Percentiles rank a stretch among this genome's conserved stretches.
Conservation (phyloP, 1,140 invertebrate genomes). For the Idris sp. region DNA sequence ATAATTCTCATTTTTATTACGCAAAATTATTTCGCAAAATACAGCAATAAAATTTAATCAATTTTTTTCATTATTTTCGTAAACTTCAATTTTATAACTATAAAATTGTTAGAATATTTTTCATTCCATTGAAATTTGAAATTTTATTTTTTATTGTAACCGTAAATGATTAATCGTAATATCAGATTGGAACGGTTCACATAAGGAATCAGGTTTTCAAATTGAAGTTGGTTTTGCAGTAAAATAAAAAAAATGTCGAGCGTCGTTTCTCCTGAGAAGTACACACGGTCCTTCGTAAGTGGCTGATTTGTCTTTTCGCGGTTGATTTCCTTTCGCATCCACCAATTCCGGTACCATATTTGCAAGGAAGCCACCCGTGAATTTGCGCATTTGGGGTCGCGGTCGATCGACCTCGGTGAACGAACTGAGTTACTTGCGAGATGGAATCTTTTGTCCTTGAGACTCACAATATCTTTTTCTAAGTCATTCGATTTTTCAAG, state of each 20-base stretch:
- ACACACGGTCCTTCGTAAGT: slow-evolving; percentile 38
- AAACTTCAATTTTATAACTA: too few species aligned
- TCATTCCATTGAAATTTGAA: too few species aligned
- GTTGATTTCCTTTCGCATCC: slow-evolving; percentile 55
- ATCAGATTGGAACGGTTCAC: background rate
- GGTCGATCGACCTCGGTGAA: slow-evolving; percentile 50
- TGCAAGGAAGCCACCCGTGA: slow-evolving; percentile 65
- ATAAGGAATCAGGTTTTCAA: slow-evolving; percentile 5
- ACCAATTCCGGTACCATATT: slow-evolving; percentile 62
- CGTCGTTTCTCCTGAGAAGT: slow-evolving; percentile 18
- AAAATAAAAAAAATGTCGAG: slow-evolving; percentile 24
- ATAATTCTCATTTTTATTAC: too few species aligned
- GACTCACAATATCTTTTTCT: slow-evolving; percentile 7
- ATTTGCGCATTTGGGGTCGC: slow-evolving; percentile 56
- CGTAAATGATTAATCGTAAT: background rate
- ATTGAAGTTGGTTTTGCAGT: slow-evolving; percentile 1
- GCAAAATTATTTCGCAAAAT: too few species aligned
- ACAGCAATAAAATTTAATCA: too few species aligned
- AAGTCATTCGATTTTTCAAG: slow-evolving; percentile 10
- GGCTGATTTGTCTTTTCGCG: slow-evolving; percentile 64
- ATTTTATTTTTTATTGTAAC: too few species aligned
- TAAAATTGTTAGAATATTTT: too few species aligned
- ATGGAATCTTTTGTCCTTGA: slow-evolving; percentile 44
- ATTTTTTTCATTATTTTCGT: too few species aligned
- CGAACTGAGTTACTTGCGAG: slow-evolving; percentile 21